Evolutionary conservation across 2,888 invertebrate genomes (phyloP).

Genomic region (Erpobdella octoculata): DNA sequence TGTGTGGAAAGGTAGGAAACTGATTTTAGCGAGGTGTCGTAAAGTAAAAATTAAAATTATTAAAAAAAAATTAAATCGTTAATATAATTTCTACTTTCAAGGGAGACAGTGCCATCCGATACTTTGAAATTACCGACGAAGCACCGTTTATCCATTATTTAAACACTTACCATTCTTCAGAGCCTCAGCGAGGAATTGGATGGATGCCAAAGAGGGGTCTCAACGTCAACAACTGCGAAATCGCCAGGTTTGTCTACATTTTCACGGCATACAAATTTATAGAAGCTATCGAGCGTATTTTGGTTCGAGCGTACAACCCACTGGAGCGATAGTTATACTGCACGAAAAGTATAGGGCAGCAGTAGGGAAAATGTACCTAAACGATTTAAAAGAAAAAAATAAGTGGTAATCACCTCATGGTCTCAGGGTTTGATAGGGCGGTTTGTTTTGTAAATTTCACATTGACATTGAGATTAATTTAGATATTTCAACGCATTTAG

Average conservation of each 20-base stretch:
- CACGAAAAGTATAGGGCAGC: too few species aligned
- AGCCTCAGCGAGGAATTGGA: constrained; percentile 82
- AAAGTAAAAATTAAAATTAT: too few species aligned
- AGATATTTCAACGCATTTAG: constrained; percentile 51
- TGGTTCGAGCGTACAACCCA: too few species aligned
- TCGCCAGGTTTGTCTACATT: constrained; percentile 34
- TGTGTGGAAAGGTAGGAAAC: constrained; percentile 62
- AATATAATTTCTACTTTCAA: constrained; percentile 47
- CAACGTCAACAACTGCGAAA: constrained; percentile 57
- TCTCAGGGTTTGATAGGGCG: background rate
- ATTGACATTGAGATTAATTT: background rate
- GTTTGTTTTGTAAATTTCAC: background rate
- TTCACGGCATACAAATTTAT: background rate
- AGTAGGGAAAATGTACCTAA: too few species aligned
- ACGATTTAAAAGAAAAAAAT: too few species aligned
- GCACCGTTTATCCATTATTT: constrained; percentile 84
- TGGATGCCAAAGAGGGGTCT: constrained; percentile 86
- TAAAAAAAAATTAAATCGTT: background rate
- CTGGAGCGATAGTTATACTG: too few species aligned
- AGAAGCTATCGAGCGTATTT: background rate
- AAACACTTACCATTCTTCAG: constrained; percentile 78
- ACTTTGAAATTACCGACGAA: constrained; percentile 86
- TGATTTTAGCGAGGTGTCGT: background rate
- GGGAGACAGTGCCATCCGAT: constrained; percentile 89
- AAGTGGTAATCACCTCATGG: background rate